Conservation (phyloP, 2,888 invertebrate genomes). For the Pogonocherus hispidulus region DNA sequence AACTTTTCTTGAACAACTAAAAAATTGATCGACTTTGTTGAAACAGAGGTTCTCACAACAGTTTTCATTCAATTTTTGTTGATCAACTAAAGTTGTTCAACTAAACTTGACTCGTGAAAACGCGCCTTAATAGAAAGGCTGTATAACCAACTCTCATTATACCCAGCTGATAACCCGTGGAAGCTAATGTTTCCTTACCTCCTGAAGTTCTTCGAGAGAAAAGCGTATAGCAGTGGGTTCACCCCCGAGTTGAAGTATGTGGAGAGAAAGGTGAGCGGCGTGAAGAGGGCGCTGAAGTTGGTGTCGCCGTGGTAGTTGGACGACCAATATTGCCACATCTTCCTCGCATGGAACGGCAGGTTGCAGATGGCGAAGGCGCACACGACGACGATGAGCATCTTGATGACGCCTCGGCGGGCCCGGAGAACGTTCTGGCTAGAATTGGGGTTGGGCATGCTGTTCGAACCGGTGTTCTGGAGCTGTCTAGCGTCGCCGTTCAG, state of each 20-base stretch:
- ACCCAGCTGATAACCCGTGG: not conserved
- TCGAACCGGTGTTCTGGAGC: constrained; percentile 48
- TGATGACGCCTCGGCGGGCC: constrained; percentile 87
- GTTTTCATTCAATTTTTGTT: too few relatives aligned
- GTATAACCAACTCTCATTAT: too few relatives aligned
- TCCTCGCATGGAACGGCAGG: constrained; percentile 89
- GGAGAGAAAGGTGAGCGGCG: constrained; percentile 88
- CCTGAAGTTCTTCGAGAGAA: constrained; percentile 78
- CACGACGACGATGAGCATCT: constrained; percentile 91
- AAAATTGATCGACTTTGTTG: too few relatives aligned
- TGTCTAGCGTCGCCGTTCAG: constrained; percentile 52
- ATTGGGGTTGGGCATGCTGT: constrained; percentile 72
- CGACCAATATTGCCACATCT: constrained; percentile 88
- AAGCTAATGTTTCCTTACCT: constrained; percentile 55
- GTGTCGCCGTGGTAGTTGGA: constrained; percentile 74
- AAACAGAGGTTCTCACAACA: too few relatives aligned
- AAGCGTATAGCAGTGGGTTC: constrained; percentile 92
- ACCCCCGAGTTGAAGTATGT: constrained; percentile 92
- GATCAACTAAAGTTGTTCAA: too few relatives aligned
- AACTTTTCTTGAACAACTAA: too few relatives aligned
- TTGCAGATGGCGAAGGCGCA: constrained; percentile 91
- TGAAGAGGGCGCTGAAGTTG: constrained; percentile 82
- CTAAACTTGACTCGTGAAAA: too few relatives aligned
- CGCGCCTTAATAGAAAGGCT: too few relatives aligned
- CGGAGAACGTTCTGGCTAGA: constrained; percentile 83